phyloP scores from a whole-genome alignment of 2,113 vertebrate species.

The Capricornis sumatraensis region DNA sequence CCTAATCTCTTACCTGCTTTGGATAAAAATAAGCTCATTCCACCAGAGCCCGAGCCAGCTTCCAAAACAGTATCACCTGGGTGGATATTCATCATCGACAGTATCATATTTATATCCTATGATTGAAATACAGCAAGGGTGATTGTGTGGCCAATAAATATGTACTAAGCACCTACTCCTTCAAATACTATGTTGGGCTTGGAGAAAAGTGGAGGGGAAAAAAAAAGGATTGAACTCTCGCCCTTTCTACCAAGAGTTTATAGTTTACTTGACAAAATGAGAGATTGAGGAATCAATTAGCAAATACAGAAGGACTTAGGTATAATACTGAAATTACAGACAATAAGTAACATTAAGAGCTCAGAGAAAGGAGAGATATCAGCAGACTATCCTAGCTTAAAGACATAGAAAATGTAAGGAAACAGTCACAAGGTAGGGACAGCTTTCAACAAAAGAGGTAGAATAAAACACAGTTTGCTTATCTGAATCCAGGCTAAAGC shows the following conservation, averaged over 20 bases:
- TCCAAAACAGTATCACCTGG: conserved; percentile 90
- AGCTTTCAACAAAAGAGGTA: neutral
- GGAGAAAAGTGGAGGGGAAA: neutral
- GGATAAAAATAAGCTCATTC: conserved; percentile 92
- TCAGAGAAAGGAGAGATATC: neutral
- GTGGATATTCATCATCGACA: conserved; percentile 88
- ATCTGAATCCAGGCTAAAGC: neutral
- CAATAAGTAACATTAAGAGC: neutral
- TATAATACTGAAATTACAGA: neutral
- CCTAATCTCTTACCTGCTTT: conserved; percentile 86
- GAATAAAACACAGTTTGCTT: neutral
- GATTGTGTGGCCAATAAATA: neutral
- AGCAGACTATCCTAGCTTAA: neutral
- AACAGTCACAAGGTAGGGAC: neutral
- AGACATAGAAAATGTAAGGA: neutral
- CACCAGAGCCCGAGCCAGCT: conserved; percentile 90
- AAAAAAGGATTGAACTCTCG: neutral
- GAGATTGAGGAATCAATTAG: neutral
- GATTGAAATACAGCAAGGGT: neutral
- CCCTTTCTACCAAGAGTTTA: neutral
- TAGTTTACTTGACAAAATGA: neutral
- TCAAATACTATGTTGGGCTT: neutral
- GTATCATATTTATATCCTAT: conserved; percentile 83
- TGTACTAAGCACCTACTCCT: neutral
- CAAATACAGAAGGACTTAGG: neutral